phyloP scores from a whole-genome alignment of 2,797 vertebrate genomes.

The Enteromius anoplus region DNA sequence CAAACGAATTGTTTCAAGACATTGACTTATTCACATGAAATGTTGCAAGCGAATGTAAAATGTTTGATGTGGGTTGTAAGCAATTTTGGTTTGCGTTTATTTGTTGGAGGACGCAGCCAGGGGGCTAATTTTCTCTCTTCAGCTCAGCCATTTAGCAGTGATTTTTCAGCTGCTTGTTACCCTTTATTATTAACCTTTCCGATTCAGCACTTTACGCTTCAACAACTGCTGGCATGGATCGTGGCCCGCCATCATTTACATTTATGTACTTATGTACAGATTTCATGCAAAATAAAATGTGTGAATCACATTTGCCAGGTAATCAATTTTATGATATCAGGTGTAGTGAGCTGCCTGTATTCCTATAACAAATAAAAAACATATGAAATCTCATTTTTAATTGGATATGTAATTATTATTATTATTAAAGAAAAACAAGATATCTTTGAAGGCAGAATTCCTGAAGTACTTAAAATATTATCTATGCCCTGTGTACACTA shows the following conservation, averaged over 20 bases:
- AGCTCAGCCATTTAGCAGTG: slow-evolving; percentile 22
- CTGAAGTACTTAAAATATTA: not conserved
- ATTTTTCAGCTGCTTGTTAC: slow-evolving; percentile 47
- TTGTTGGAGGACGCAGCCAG: not conserved
- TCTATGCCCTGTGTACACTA: not conserved
- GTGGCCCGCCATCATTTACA: not conserved
- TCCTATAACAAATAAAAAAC: not conserved
- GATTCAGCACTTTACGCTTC: slow-evolving; percentile 10
- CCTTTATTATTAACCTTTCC: slow-evolving; percentile 13
- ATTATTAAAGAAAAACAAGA: not conserved
- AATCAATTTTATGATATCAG: not conserved
- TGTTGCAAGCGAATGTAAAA: not conserved
- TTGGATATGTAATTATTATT: not conserved
- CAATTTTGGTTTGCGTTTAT: not conserved
- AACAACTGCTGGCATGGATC: slow-evolving; percentile 6
- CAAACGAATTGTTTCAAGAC: slow-evolving; percentile 24
- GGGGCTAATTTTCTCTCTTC: slow-evolving; percentile 20
- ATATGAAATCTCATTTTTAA: not conserved
- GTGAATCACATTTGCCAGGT: not conserved
- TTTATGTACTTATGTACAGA: not conserved
- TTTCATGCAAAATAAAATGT: slow-evolving; percentile 21
- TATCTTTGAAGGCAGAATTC: not conserved
- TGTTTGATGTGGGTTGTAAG: slow-evolving; percentile 18
- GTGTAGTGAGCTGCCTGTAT: not conserved
- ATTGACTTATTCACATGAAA: slow-evolving; percentile 13